These are phyloP conservation scores for Oenanthe oenanthe DNA, from an alignment of 2,113 vertebrate species.

Conservation along the genomic window DNA sequence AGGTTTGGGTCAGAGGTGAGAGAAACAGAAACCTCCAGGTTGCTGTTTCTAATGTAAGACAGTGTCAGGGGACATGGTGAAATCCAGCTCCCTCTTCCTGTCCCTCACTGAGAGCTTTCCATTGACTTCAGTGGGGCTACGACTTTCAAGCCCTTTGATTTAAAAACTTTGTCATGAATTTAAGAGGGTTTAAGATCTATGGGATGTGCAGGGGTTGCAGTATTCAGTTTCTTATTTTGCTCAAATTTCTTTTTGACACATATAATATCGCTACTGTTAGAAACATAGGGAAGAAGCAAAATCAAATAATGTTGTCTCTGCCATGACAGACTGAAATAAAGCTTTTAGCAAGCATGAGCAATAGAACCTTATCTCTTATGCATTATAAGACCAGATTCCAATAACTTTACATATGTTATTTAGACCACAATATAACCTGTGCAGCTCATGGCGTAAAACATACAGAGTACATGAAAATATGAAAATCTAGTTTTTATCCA, in stretches of 20 bases:
- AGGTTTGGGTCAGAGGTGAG: background rate
- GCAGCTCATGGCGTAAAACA: background rate
- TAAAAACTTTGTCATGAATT: background rate
- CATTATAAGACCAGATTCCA: background rate
- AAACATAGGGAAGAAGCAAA: slow-evolving; percentile 47
- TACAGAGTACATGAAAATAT: background rate
- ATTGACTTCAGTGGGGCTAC: background rate
- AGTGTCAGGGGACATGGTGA: background rate
- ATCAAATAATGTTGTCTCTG: slow-evolving; percentile 33
- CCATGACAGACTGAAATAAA: slow-evolving; percentile 51
- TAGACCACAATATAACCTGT: background rate
- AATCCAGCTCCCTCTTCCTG: background rate
- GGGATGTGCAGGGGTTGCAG: background rate
- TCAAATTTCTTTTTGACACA: background rate
- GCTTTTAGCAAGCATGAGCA: slow-evolving; percentile 39
- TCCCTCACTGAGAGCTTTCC: background rate
- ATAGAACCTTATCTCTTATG: slow-evolving; percentile 33
- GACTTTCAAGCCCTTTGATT: background rate
- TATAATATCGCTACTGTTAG: background rate
- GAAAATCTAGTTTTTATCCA: slow-evolving; percentile 34
- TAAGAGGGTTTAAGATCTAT: background rate
- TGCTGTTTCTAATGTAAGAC: background rate
- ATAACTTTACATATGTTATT: background rate
- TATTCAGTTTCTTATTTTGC: background rate
- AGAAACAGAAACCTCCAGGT: background rate